Base-by-base conservation (phyloP, 2,888 invertebrate species). In the Protodeltote pygarga region DNA sequence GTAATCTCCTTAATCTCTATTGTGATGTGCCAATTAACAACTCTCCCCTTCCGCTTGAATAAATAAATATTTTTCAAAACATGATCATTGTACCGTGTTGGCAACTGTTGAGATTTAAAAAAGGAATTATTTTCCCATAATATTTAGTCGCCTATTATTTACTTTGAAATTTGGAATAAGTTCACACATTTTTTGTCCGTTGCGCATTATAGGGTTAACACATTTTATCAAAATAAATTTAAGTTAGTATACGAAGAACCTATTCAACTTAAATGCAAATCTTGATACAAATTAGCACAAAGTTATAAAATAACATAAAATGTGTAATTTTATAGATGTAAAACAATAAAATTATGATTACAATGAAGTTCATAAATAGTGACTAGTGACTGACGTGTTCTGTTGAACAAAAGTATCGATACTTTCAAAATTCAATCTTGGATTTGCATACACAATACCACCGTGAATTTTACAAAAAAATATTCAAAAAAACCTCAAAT, bases 41-140 rank as follows among this genome's bases (percentile, higher is more conserved):
- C 83, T 88, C 89, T 87, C 88, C 91, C 91, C 89, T 90, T 91
- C 89, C 89, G 89, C 83, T 79, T 85, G 83, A 87, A 87, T 87
- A 85, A 87, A 85, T 86, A 87, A 85, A 86, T 88, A 87, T 85
- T 86, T 81, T 78, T 80, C 67, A 79, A 83, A 85, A 79, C 75
- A 77, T 73, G 15, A 53, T 55, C 66, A 48, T 34, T 62, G 69
- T 64, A 64, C 59, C 69, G 54, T 64, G 62, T 65, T 27, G 45
- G 10, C 65, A 70, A 75, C 75, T 65, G 39, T 20, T 68, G 72
- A 70, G 63, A 52, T 42, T 54, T 49, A 64, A 73, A 68, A 71
- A 61, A 53, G 40, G 40, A 55, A 65, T 65, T 66, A 39, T 72
- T 65, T 71, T 71, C 66, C 64, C 69, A 68, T 70, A 69, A 73